Evolutionary conservation across 2,797 vertebrate species (phyloP).

Genomic region (Amphiprion clarkii): DNA sequence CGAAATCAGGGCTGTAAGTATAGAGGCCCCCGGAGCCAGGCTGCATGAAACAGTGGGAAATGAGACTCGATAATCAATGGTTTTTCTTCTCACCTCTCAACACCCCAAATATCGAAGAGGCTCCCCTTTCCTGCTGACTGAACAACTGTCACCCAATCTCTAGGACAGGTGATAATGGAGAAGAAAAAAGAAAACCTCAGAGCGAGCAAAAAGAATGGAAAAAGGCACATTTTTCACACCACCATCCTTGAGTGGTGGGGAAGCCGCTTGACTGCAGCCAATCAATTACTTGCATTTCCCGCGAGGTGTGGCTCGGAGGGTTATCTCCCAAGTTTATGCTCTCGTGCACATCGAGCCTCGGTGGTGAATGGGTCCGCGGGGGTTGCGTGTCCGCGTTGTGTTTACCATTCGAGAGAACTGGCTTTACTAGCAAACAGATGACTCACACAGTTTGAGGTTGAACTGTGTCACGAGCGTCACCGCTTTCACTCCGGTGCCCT

Average conservation of each 20-base stretch:
- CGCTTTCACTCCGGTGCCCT: constrained; percentile 56
- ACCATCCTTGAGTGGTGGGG: constrained; percentile 41
- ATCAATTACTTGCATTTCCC: constrained; percentile 73
- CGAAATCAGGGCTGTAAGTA: constrained; percentile 32
- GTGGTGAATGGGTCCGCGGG: background rate
- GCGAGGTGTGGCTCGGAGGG: constrained; percentile 42
- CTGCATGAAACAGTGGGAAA: constrained; percentile 59
- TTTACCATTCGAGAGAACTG: constrained; percentile 38
- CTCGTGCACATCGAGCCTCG: constrained; percentile 25
- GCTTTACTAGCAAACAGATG: constrained; percentile 69
- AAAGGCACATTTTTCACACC: constrained; percentile 71
- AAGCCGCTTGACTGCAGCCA: constrained; percentile 70
- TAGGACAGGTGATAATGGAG: constrained; percentile 78
- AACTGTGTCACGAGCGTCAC: constrained; percentile 63
- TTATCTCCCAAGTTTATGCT: constrained; percentile 46
- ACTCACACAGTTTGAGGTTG: constrained; percentile 73
- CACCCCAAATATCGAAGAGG: constrained; percentile 69
- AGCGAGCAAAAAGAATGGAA: constrained; percentile 57
- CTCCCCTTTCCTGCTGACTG: constrained; percentile 77
- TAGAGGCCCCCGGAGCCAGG: constrained; percentile 43
- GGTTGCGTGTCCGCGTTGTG: constrained; percentile 5
- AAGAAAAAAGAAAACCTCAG: constrained; percentile 35
- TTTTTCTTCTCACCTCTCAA: constrained; percentile 69
- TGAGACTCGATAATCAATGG: constrained; percentile 77
- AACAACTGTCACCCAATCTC: constrained; percentile 73